A percentile compares a stretch with the other conserved stretches of the same genome.
phyloP scores from a whole-genome alignment of 2,113 vertebrate species.

The Burhinus bistriatus region DNA sequence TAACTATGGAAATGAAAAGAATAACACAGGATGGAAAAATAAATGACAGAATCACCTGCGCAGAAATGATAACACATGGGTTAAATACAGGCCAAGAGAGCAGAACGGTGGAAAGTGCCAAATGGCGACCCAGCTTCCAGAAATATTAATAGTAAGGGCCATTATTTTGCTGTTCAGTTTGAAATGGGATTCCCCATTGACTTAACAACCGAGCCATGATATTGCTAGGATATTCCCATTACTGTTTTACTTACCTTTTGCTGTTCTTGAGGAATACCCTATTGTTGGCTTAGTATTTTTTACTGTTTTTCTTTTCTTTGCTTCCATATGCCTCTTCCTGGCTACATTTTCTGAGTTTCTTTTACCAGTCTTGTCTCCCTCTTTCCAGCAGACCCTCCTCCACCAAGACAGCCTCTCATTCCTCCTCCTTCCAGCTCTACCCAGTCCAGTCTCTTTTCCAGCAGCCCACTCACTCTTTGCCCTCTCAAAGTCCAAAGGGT shows the following conservation, averaged over 20 bases:
- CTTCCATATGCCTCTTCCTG: not conserved
- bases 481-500: not conserved
- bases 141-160: not conserved
- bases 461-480: not conserved
- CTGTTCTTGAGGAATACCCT: not conserved
- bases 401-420: not conserved
- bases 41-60: constrained; percentile 4
- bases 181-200: not conserved
- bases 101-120: constrained; percentile 15
- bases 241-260: not conserved
- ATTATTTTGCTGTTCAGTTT: not conserved
- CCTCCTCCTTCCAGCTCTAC: not conserved
- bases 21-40: not conserved
- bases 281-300: not conserved
- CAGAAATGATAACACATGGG: constrained; percentile 25
- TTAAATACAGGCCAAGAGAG: constrained; percentile 4
- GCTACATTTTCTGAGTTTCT: not conserved
- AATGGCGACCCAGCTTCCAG: not conserved
- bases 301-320: not conserved
- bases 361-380: not conserved
- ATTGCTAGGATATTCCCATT: not conserved
- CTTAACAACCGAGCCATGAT: not conserved
- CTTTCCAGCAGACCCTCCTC: not conserved
- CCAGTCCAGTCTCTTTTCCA: not conserved
- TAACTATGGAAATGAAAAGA: constrained; percentile 8